phyloP scores from a whole-genome alignment of 2,888 invertebrate species.

The Acrocera orbiculus region DNA sequence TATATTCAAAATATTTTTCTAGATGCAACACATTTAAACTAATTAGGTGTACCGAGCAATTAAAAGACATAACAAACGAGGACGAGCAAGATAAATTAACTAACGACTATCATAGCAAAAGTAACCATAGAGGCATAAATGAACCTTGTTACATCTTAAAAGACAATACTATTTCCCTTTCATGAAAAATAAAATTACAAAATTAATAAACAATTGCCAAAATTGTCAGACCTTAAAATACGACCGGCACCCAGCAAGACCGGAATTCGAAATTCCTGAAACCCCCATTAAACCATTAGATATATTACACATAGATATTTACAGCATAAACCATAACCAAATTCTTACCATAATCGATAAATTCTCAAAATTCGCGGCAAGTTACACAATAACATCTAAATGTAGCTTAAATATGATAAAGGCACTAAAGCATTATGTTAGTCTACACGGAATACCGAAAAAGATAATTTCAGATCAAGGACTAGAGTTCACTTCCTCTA shows the following conservation, averaged over 20 bases:
- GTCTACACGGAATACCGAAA: constrained; percentile 3
- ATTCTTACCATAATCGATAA: constrained; percentile 4
- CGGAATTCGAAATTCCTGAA: constrained; percentile 4
- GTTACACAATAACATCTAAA: constrained; percentile 3
- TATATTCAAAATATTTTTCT: too few species aligned
- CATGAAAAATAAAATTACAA: constrained; percentile 4
- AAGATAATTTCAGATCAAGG: too few species aligned
- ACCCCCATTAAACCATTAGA: constrained; percentile 6
- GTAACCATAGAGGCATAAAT: constrained; percentile 6
- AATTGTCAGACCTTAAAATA: constrained; percentile 4
- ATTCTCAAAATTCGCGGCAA: constrained; percentile 6
- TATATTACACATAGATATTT: constrained; percentile 4
- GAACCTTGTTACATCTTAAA: too few species aligned
- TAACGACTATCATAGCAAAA: constrained; percentile 1
- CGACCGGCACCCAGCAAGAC: constrained; percentile 10
- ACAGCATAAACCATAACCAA: constrained; percentile 3
- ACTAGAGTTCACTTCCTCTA: constrained; percentile 3
- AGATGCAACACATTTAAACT: too few species aligned
- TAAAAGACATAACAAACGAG: too few species aligned
- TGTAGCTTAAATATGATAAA: constrained; percentile 1
- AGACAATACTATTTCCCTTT: constrained; percentile 6
- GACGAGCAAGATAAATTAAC: too few species aligned
- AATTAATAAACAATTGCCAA: constrained; percentile 8
- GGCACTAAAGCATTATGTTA: constrained; percentile 1
- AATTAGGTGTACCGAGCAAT: too few species aligned